Evolutionary conservation across 2,888 invertebrate genomes (phyloP), one percentile per base, ranked within the genome.

Genomic region (Zaprionus bogoriensis): DNA sequence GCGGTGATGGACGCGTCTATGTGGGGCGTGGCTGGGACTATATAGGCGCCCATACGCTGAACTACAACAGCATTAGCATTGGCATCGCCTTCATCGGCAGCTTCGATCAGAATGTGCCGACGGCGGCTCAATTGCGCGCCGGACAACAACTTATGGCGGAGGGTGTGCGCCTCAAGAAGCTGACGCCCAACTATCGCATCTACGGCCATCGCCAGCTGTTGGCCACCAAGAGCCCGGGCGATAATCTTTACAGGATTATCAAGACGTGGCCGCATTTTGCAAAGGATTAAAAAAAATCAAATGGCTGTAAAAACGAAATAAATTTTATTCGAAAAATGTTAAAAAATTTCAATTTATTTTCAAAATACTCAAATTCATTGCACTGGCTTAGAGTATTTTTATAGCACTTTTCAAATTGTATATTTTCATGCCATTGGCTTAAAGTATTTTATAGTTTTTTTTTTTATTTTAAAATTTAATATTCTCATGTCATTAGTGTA

Each of bases 1-100:
- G 95, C 0, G 95, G 95, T 3, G 95, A 95, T 78, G 96, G 95
- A 0, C 91, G 92, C 0, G 94, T 93, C 0, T 44, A 44, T 6
- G 25, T 14, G 42, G 42, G 42, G 10, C 23, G 42, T 12, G 25
- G 42, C 9, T 25, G 25, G 25, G 10, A 25, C 9, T 14, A 4
- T 10, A 12, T 7, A 12, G 42, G 42, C 12, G 42, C 42, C 6
- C 23, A 25, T 23, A 14, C 42, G 0, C 9, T 14, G 0, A 22
- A 12, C 12, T 25, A 14, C 14, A 44, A 44, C 10, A 7, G n/a
- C 3, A 22, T 14, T 4, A 44, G 42, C 25, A 25, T 44, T 23
- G 17, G 25, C 14, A 44, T 44, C 25, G n/a, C 42, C 1, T 44
- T 25, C 2, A 23, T 44, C 7, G 42, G 42, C 9, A 25, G 12